Evolutionary conservation across 1,140 invertebrate species (phyloP).

Genomic region (Phortica variegata): DNA sequence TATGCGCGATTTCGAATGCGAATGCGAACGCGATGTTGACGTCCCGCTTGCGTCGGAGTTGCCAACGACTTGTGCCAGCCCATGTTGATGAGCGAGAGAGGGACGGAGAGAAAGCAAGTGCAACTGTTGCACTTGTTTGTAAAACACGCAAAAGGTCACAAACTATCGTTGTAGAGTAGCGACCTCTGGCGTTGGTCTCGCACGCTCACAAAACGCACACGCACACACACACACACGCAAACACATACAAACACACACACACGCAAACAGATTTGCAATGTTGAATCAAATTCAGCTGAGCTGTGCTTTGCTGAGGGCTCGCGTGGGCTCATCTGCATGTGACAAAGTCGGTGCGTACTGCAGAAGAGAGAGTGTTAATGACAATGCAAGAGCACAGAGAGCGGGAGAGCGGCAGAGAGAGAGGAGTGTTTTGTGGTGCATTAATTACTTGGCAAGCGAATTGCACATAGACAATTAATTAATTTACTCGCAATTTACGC

Average conservation of each 20-base stretch:
- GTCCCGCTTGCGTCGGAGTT: too few relatives aligned
- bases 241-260: constrained; percentile 5
- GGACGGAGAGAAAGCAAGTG: neutral
- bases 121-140: constrained; percentile 38
- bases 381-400: too few relatives aligned
- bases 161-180: constrained; percentile 47
- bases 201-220: constrained; percentile 27
- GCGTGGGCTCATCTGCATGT: too few relatives aligned
- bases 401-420: too few relatives aligned
- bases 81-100: too few relatives aligned
- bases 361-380: too few relatives aligned
- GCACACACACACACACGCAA: constrained; percentile 14
- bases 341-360: too few relatives aligned
- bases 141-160: constrained; percentile 50
- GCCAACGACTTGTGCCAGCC: too few relatives aligned
- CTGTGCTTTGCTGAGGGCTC: too few relatives aligned
- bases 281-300: too few relatives aligned
- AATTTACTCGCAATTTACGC: constrained; percentile 29
- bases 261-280: neutral
- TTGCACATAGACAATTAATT: constrained; percentile 49
- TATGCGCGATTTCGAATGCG: constrained; percentile 6
- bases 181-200: constrained; percentile 37
- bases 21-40: constrained; percentile 5
- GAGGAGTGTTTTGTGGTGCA: too few relatives aligned
- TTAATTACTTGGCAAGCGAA: constrained; percentile 49